Percentiles rank a stretch among this genome's conserved stretches.
phyloP scores from a whole-genome alignment of 2,797 vertebrate genomes.

The Brotogeris chrysoptera region DNA sequence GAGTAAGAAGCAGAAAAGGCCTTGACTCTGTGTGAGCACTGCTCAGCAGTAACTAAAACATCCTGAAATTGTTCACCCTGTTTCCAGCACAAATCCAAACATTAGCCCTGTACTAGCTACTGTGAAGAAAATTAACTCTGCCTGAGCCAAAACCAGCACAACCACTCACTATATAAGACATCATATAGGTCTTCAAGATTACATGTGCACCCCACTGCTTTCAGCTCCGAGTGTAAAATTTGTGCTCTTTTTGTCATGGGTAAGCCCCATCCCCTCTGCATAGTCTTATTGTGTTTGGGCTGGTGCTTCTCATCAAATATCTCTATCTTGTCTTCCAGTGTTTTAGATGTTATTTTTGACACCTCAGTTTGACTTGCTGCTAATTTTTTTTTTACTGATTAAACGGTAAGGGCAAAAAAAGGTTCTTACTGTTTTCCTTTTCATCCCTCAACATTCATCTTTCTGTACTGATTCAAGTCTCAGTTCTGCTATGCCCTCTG shows the following conservation, averaged over 20 bases:
- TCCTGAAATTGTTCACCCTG: not conserved
- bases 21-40: not conserved
- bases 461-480: conserved; percentile 3
- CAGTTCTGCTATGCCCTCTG: conserved; percentile 16
- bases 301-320: not conserved
- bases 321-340: not conserved
- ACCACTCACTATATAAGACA: not conserved
- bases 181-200: not conserved
- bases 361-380: not conserved
- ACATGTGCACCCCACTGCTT: not conserved
- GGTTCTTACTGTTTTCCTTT: conserved; percentile 39
- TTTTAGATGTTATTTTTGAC: conserved; percentile 47
- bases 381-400: conserved; percentile 44
- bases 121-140: not conserved
- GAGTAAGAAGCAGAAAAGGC: not conserved
- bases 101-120: not conserved
- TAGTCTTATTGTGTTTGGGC: not conserved
- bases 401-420: conserved; percentile 15
- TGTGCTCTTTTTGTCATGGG: not conserved
- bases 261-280: not conserved
- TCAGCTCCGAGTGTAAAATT: not conserved
- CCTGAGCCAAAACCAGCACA: not conserved
- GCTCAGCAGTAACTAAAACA: not conserved
- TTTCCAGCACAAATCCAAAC: not conserved
- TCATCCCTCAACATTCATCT: conserved; percentile 3